phyloP scores from a whole-genome alignment of 1,140 invertebrate species.

The Cydia splendana region DNA sequence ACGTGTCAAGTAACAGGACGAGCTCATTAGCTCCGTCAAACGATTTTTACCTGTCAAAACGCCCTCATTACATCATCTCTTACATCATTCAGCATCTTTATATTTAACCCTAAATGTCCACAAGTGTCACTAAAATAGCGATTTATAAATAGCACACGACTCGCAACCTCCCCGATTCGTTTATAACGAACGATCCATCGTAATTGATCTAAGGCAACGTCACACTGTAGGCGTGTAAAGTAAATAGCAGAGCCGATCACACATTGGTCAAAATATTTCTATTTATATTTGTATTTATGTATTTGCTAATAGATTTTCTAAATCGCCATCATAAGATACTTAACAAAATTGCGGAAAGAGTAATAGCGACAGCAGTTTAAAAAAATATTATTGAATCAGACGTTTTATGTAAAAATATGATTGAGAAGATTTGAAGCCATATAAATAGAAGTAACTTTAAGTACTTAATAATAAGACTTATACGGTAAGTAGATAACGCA shows the following conservation, averaged over 20 bases:
- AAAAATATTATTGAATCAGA: too few species aligned
- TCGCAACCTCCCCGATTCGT: not conserved
- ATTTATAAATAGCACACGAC: conserved; percentile 5
- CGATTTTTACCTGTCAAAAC: conserved; percentile 37
- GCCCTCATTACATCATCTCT: not conserved
- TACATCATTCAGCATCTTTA: not conserved
- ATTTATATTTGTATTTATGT: too few species aligned
- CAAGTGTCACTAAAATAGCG: conserved; percentile 6
- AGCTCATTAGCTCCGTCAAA: conserved; percentile 23
- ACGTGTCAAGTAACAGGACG: conserved; percentile 10
- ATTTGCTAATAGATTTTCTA: too few species aligned
- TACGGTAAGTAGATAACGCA: too few species aligned
- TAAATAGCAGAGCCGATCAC: not conserved
- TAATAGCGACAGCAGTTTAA: too few species aligned
- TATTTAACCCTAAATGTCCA: conserved; percentile 4
- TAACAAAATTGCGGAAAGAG: too few species aligned
- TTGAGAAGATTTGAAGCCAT: too few species aligned
- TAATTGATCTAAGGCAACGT: not conserved
- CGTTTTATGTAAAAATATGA: too few species aligned
- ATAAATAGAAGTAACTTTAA: too few species aligned
- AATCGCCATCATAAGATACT: too few species aligned
- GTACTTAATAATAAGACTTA: too few species aligned
- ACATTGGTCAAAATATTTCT: too few species aligned
- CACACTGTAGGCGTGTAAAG: not conserved
- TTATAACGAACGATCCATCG: not conserved